A percentile compares a stretch with the other conserved stretches of the same genome.
Conservation (phyloP, 1,140 invertebrate species). For the Ceratina japonica region DNA sequence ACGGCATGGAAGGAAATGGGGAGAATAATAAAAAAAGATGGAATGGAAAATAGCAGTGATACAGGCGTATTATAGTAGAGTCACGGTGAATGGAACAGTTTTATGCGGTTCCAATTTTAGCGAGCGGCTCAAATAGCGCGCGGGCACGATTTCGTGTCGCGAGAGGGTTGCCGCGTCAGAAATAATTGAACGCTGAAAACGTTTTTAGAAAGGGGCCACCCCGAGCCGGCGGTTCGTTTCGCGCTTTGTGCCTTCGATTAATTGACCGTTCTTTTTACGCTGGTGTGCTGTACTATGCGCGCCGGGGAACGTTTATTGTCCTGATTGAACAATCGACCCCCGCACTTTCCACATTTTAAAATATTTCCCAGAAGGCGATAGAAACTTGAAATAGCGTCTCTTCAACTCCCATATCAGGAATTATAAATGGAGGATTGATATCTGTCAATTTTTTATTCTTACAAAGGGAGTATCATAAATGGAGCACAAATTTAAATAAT, state of each 20-base stretch:
- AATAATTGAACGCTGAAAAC: slow-evolving; percentile 48
- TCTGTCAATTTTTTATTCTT: no score
- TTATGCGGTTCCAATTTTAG: slow-evolving; percentile 50
- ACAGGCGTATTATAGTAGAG: slow-evolving; percentile 47
- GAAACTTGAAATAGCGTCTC: no score
- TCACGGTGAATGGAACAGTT: slow-evolving; percentile 36
- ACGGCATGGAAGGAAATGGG: no score
- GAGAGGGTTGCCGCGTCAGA: slow-evolving; percentile 20
- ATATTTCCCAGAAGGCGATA: no score
- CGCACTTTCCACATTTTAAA: no score
- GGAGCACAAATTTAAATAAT: no score
- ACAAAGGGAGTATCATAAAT: no score
- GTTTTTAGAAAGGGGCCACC: slow-evolving; percentile 2
- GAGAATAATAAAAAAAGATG: not conserved
- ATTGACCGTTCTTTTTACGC: slow-evolving; percentile 1
- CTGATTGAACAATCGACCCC: not conserved
- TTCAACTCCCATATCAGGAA: no score
- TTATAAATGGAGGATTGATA: no score
- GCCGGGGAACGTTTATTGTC: not conserved
- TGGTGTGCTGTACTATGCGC: not conserved
- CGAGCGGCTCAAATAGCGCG: slow-evolving; percentile 16
- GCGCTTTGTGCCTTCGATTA: slow-evolving; percentile 27
- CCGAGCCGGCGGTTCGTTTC: not conserved
- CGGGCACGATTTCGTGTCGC: slow-evolving; percentile 6
- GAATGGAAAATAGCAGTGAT: not conserved